Percentiles rank a stretch among this genome's conserved stretches.
These are phyloP conservation scores for Sycophila sp. DNA, from an alignment of 1,140 invertebrate species.

Conservation along the genomic window DNA sequence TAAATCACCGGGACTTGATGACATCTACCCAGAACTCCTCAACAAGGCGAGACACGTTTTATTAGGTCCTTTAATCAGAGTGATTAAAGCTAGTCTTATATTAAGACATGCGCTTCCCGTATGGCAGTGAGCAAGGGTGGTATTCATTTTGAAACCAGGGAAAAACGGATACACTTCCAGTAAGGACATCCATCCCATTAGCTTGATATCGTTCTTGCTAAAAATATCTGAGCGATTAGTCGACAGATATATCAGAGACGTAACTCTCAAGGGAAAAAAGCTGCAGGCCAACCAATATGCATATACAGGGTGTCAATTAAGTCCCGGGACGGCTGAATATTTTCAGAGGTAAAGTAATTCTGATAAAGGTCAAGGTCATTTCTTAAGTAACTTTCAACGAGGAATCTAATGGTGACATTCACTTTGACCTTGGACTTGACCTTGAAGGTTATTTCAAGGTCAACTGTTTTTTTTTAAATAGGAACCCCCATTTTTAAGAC, in stretches of 20 bases:
- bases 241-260: background rate
- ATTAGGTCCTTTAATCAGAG: background rate
- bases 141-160: slow-evolving; percentile 34
- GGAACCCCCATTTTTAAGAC: too few relatives aligned
- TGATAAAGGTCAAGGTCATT: too few relatives aligned
- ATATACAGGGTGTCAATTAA: too few relatives aligned
- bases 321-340: too few relatives aligned
- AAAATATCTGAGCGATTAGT: slow-evolving; percentile 32
- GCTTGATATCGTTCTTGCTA: too few relatives aligned
- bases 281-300: background rate
- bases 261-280: background rate
- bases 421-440: too few relatives aligned
- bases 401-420: too few relatives aligned
- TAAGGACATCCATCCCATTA: slow-evolving; percentile 20
- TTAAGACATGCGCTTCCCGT: background rate
- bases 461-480: too few relatives aligned
- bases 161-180: background rate
- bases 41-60: background rate
- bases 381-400: too few relatives aligned
- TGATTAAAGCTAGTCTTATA: background rate
- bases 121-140: slow-evolving; percentile 6
- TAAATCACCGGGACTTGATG: background rate
- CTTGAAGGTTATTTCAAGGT: too few relatives aligned
- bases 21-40: background rate
- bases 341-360: too few relatives aligned